Percentiles rank a stretch among this genome's conserved stretches.
phyloP scores from a whole-genome alignment of 2,888 invertebrate species.

The Coecobrya sp. region DNA sequence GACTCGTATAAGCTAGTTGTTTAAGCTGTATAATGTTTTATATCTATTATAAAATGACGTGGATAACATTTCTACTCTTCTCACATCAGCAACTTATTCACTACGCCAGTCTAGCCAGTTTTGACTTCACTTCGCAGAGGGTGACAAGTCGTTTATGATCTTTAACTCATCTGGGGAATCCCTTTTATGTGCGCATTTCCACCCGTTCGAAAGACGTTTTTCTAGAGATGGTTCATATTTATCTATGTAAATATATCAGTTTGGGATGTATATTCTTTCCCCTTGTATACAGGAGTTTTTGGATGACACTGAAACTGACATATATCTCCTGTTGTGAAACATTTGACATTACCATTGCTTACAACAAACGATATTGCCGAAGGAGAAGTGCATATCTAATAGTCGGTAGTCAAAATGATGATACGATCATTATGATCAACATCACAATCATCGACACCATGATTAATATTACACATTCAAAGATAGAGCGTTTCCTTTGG shows the following conservation, averaged over 20 bases:
- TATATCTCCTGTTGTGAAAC: slow-evolving; percentile 71
- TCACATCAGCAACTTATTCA: background rate
- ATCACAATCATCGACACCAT: background rate
- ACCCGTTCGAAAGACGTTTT: background rate
- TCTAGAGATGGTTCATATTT: background rate
- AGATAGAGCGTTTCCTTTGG: background rate
- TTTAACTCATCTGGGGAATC: slow-evolving; percentile 19
- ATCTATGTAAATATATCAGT: background rate
- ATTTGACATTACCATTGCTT: slow-evolving; percentile 2
- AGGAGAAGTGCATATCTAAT: background rate
- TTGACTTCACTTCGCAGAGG: background rate
- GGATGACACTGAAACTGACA: slow-evolving; percentile 76
- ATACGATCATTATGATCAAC: slow-evolving; percentile 42
- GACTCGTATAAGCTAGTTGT: background rate
- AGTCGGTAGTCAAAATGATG: background rate
- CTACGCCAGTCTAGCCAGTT: background rate
- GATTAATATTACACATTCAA: background rate
- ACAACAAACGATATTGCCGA: background rate
- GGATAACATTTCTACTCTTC: slow-evolving; percentile 2
- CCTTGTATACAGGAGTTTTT: slow-evolving; percentile 43
- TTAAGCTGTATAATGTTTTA: background rate
- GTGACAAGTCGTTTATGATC: slow-evolving; percentile 74
- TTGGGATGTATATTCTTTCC: background rate
- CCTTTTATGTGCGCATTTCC: background rate
- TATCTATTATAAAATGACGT: background rate